Conservation (phyloP, 2,888 invertebrate species). For the Tenthredo notha region DNA sequence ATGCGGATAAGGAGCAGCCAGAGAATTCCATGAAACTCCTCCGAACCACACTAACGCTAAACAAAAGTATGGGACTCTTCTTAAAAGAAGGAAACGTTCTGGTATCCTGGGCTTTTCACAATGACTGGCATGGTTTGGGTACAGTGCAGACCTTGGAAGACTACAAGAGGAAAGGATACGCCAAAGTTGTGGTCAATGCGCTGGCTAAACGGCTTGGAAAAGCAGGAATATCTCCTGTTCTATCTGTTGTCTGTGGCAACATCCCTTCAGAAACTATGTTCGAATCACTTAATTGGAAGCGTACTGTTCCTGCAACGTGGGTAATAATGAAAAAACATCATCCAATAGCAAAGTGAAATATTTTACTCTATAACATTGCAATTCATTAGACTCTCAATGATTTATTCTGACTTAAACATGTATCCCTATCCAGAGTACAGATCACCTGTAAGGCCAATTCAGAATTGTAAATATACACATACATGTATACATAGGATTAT, state of each 20-base stretch:
- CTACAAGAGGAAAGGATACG: constrained; percentile 75
- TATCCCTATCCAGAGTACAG: background rate
- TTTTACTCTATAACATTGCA: background rate
- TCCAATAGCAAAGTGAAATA: background rate
- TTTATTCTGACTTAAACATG: background rate
- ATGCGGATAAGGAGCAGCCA: constrained; percentile 68
- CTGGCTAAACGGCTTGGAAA: constrained; percentile 72
- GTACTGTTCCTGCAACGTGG: constrained; percentile 46
- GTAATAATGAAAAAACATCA: constrained; percentile 3
- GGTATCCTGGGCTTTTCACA: constrained; percentile 75
- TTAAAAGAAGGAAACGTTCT: constrained; percentile 71
- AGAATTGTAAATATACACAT: background rate
- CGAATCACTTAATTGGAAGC: constrained; percentile 27
- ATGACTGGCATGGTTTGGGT: constrained; percentile 72
- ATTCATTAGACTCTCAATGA: background rate
- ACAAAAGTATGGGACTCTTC: constrained; percentile 75
- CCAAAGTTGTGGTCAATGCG: constrained; percentile 69
- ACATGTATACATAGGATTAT: background rate
- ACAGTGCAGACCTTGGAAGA: constrained; percentile 73
- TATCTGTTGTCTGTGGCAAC: constrained; percentile 72
- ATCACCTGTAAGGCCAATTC: background rate
- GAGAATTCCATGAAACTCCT: constrained; percentile 64
- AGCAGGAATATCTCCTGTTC: constrained; percentile 68
- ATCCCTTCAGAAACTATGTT: constrained; percentile 72
- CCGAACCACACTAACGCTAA: constrained; percentile 69